Evolutionary conservation across 2,888 invertebrate species (phyloP).

Genomic region (Nezara viridula): DNA sequence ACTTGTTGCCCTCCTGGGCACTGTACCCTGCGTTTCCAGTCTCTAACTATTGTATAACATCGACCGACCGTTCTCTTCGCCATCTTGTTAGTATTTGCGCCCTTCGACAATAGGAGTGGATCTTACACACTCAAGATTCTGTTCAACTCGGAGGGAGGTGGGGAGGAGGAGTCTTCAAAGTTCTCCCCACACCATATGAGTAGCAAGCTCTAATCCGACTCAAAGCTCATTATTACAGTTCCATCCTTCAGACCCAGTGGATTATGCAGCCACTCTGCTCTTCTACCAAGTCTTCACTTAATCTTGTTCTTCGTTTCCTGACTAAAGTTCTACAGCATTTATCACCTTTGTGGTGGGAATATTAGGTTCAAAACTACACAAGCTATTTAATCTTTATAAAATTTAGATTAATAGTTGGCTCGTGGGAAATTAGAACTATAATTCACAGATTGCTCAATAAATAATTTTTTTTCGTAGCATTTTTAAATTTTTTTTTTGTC

Average conservation of each 20-base stretch:
- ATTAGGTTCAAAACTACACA: background rate
- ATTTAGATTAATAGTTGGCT: too few relatives aligned
- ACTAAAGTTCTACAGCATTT: background rate
- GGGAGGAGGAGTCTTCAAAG: too few relatives aligned
- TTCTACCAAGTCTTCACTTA: background rate
- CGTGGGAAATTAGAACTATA: too few relatives aligned
- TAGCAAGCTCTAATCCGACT: background rate
- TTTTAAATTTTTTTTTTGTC: too few relatives aligned
- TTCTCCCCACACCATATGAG: background rate
- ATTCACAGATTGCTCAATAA: too few relatives aligned
- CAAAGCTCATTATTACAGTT: slow-evolving; percentile 1
- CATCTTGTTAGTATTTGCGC: slow-evolving; percentile 3
- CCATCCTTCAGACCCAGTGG: background rate
- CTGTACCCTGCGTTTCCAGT: background rate
- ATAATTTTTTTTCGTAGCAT: too few relatives aligned
- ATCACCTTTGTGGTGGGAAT: background rate
- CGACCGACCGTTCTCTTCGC: background rate
- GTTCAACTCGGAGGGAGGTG: background rate
- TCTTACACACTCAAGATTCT: background rate
- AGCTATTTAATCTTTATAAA: too few relatives aligned
- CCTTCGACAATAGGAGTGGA: background rate
- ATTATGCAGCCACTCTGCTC: background rate
- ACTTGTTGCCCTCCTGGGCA: slow-evolving; percentile 1
- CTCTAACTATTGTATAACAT: background rate
- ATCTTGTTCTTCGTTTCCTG: background rate